These are phyloP conservation scores for Dromaius novaehollandiae DNA, from an alignment of 2,113 vertebrate genomes.

Conservation along the genomic window DNA sequence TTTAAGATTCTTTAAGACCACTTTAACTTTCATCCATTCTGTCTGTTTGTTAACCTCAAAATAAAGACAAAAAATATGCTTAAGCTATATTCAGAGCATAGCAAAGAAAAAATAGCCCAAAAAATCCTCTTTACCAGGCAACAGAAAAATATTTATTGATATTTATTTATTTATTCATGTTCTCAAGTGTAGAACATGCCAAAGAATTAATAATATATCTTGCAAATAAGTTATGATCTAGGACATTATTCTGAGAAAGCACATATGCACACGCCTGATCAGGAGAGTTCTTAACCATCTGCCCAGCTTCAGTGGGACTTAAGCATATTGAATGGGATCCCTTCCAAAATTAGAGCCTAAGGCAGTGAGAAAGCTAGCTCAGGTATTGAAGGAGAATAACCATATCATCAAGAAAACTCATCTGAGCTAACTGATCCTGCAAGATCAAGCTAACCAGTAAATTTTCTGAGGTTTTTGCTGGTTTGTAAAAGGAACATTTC, in stretches of 20 bases:
- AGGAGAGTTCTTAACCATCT: neutral
- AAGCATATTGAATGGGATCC: neutral
- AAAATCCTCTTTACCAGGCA: neutral
- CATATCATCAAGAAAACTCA: neutral
- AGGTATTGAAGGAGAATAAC: neutral
- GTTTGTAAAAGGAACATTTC: neutral
- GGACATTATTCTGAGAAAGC: neutral
- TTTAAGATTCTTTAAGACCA: neutral
- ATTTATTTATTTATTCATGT: neutral
- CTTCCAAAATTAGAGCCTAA: neutral
- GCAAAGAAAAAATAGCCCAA: neutral
- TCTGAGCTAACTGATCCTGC: neutral
- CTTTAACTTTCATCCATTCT: neutral
- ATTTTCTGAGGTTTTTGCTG: neutral
- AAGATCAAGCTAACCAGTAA: neutral
- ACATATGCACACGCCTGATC: neutral
- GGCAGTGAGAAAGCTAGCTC: neutral
- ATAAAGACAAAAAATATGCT: neutral
- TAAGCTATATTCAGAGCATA: neutral
- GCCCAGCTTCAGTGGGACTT: neutral
- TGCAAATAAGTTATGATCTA: constrained; percentile 18
- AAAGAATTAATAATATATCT: constrained; percentile 35
- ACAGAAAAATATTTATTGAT: neutral
- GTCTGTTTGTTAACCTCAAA: neutral
- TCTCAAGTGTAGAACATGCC: neutral